Conservation (phyloP, 2,888 invertebrate species). For the Drosophila falleni region DNA sequence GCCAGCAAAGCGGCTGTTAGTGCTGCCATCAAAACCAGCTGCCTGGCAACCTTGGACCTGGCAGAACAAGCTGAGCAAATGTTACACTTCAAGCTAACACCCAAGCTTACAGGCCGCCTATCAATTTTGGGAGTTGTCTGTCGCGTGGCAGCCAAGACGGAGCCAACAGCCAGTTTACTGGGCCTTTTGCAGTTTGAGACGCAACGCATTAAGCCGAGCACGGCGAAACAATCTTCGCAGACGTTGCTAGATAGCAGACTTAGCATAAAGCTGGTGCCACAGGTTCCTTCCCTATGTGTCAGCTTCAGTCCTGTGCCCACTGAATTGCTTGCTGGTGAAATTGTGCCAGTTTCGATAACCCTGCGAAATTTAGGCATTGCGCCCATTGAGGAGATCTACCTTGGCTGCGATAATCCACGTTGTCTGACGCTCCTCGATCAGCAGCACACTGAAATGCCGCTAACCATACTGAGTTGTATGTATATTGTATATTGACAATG, state of each 20-base stretch:
- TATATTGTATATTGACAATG: constrained; percentile 3
- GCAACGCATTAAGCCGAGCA: constrained; percentile 75
- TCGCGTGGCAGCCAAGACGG: constrained; percentile 82
- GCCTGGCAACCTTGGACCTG: constrained; percentile 76
- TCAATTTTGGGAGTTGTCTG: constrained; percentile 90
- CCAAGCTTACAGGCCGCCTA: constrained; percentile 90
- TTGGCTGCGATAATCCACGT: constrained; percentile 86
- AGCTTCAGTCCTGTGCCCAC: constrained; percentile 88
- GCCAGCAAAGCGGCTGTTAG: constrained; percentile 74
- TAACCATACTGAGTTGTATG: constrained; percentile 84
- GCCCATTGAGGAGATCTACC: constrained; percentile 87
- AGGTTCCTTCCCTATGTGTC: constrained; percentile 93
- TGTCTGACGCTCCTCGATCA: constrained; percentile 83
- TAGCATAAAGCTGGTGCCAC: constrained; percentile 90
- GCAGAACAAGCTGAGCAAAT: constrained; percentile 86
- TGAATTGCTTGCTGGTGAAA: constrained; percentile 90
- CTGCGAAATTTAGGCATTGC: constrained; percentile 89
- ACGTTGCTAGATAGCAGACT: constrained; percentile 88
- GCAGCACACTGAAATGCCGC: constrained; percentile 80
- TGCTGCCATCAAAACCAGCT: constrained; percentile 82
- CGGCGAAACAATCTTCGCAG: constrained; percentile 70
- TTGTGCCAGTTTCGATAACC: constrained; percentile 88
- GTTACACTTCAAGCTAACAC: constrained; percentile 90
- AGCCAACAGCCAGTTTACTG: constrained; percentile 78
- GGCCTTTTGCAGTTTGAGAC: constrained; percentile 84